Base-by-base conservation (phyloP, 2,113 vertebrate genomes). In the Bambusicola thoracicus region DNA sequence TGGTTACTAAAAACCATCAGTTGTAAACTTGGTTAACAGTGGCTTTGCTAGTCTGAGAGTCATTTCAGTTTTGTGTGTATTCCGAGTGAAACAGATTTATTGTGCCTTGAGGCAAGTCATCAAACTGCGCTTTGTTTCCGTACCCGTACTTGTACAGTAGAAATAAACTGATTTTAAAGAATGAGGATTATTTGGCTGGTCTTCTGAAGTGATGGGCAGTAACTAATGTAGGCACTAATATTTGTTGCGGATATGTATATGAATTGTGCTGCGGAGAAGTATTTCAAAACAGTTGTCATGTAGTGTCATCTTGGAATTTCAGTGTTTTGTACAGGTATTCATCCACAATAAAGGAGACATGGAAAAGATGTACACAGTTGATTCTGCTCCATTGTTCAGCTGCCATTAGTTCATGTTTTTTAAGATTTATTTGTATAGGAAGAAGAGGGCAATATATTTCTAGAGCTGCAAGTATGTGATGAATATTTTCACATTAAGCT, bases 401-500 rank as follows among this genome's bases (percentile, higher is more conserved):
- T 74, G 29, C 55, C n/a, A 11, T 22, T 36, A 30, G 32, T 20
- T 53, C 40, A 34, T 81, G 10, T 69, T 76, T 22, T 34, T 74
- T 68, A 74, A 79, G 7, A 9, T 19, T 82, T 69, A 44, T 61
- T 6, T 46, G 27, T 5, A 5, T 34, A 12, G 3, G 55, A 72
- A 55, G 13, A 22, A 12, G 29, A 81, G 29, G 58, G 5, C 25
- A 78, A 22, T 6, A 20, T 5, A 5, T 34, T 73, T 61, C 15
- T 13, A 34, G 58, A 73, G 30, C 24, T 2, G 1, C 0, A 0
- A 29, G 38, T 7, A 18, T 80, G 63, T 66, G 0, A 11, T 34
- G 1, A 15, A 73, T 46, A 41, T 6, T 46, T 86, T 8, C 14
- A 22, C 9, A 5, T 51, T 30, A 55, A 61, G 6, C 2, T 13